Conservation (phyloP, 2,797 vertebrate genomes). For the Danio jaintianensis region DNA sequence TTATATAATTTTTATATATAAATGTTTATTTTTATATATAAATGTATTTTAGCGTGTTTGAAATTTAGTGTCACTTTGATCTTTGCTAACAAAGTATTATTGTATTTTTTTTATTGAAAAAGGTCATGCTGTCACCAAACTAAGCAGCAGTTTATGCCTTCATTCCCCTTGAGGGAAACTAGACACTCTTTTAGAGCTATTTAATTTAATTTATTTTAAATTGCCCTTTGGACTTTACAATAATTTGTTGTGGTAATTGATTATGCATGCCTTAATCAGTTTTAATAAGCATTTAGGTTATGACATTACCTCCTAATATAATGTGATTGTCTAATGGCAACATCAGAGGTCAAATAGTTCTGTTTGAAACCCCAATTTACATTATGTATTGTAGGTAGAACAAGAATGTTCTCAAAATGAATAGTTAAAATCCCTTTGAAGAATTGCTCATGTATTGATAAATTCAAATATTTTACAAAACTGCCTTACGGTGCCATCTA, state of each 20-base stretch:
- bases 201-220: conserved; percentile 67
- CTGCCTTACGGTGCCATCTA: conserved; percentile 50
- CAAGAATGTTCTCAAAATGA: neutral
- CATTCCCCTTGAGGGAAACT: conserved; percentile 22
- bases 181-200: conserved; percentile 49
- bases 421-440: neutral
- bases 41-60: too few species aligned
- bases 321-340: neutral
- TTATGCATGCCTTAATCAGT: conserved; percentile 5
- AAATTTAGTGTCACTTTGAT: neutral
- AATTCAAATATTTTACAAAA: neutral
- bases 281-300: conserved; percentile 52
- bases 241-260: neutral
- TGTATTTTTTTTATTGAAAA: neutral
- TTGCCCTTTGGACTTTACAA: conserved; percentile 68
- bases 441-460: neutral
- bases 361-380: neutral
- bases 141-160: neutral
- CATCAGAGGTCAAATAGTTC: neutral
- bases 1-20: too few species aligned
- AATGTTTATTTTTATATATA: too few species aligned
- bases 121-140: neutral
- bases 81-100: neutral
- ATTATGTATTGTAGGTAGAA: neutral
- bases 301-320: conserved; percentile 27